phyloP scores from a whole-genome alignment of 2,797 vertebrate species.

The Tragelaphus eurycerus region DNA sequence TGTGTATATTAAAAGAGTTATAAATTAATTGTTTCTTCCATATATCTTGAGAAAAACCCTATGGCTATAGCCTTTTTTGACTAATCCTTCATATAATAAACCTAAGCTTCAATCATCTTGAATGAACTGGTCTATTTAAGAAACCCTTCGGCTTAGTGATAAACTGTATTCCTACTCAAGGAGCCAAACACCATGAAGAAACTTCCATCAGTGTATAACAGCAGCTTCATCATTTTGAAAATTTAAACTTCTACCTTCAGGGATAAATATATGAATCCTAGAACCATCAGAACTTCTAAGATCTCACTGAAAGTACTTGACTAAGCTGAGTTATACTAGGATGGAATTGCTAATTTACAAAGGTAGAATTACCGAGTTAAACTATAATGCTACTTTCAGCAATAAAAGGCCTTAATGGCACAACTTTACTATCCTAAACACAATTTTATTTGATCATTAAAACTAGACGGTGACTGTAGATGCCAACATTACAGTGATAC shows the following conservation, averaged over 20 bases:
- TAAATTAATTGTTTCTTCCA: constrained; percentile 34
- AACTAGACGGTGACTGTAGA: not conserved
- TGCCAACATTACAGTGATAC: not conserved
- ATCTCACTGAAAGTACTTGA: not conserved
- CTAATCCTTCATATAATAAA: constrained; percentile 42
- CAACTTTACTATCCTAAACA: not conserved
- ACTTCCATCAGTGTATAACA: not conserved
- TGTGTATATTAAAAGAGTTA: not conserved
- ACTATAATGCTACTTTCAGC: not conserved
- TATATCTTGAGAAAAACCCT: not conserved
- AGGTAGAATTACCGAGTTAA: not conserved
- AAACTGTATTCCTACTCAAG: not conserved
- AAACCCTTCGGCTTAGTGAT: not conserved
- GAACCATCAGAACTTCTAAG: not conserved
- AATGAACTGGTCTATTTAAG: constrained; percentile 42
- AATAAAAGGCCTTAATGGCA: not conserved
- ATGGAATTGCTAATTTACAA: constrained; percentile 4
- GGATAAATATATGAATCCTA: not conserved
- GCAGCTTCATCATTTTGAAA: not conserved
- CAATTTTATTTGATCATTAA: constrained; percentile 23
- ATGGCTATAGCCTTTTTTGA: constrained; percentile 4
- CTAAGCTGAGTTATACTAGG: not conserved
- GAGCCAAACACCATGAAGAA: constrained; percentile 7
- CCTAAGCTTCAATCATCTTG: constrained; percentile 54
- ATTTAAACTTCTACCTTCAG: constrained; percentile 14